phyloP scores from a whole-genome alignment of 1,140 invertebrate genomes.

The Ephestia elutella region DNA sequence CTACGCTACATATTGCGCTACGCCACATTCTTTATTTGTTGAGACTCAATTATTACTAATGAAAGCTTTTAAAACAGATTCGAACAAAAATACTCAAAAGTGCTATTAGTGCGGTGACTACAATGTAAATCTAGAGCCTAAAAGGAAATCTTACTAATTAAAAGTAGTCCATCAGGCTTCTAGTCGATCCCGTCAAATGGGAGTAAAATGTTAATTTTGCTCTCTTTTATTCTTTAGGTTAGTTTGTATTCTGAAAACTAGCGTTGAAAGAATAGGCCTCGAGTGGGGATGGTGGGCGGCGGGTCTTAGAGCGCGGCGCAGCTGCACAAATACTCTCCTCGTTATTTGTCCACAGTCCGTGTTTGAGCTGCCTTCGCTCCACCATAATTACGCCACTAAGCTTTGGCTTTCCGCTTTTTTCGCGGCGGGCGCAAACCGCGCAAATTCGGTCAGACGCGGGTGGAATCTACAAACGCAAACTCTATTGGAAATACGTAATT shows the following conservation, averaged over 20 bases:
- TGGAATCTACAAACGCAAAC: constrained; percentile 27
- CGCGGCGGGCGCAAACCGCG: constrained; percentile 11
- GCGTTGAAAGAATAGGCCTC: constrained; percentile 24
- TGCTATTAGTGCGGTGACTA: constrained; percentile 56
- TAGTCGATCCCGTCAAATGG: constrained; percentile 36
- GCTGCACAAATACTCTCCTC: constrained; percentile 53
- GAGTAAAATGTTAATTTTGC: constrained; percentile 44
- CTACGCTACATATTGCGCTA: constrained; percentile 8
- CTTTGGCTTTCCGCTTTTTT: constrained; percentile 41
- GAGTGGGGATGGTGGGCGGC: constrained; percentile 13
- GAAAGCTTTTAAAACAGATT: constrained; percentile 63
- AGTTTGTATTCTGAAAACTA: constrained; percentile 35
- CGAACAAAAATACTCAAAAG: constrained; percentile 61
- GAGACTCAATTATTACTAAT: constrained; percentile 58
- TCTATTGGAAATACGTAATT: constrained; percentile 35
- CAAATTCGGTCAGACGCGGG: constrained; percentile 25
- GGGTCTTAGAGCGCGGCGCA: constrained; percentile 25
- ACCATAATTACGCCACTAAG: constrained; percentile 48
- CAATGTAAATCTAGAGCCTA: constrained; percentile 51
- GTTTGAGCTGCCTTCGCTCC: constrained; percentile 38
- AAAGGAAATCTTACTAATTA: constrained; percentile 56
- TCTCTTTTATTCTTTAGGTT: constrained; percentile 31
- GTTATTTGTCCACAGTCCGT: constrained; percentile 51
- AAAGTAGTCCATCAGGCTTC: constrained; percentile 43
- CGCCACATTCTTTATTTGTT: constrained; percentile 22